Base-by-base conservation (phyloP, 1,140 invertebrate genomes). In the Cardiocondyla obscurior region DNA sequence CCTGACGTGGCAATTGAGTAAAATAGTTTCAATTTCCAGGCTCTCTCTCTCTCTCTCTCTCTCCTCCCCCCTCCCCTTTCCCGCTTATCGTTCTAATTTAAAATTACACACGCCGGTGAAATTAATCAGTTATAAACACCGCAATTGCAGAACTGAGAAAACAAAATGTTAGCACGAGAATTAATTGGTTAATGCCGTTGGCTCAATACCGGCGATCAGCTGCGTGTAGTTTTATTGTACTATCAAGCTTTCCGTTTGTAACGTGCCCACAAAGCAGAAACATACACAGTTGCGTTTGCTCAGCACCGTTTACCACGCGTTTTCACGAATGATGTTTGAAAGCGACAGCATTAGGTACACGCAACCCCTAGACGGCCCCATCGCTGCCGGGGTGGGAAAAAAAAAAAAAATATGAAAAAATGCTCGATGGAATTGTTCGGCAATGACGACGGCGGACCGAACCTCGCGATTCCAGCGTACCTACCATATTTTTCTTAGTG, bases 401-500 rank as follows among this genome's bases (percentile, higher is more conserved):
- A 10, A 1, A 8, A 42, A 64, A 49, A 36, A 69, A 30, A 42
- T 74, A 36, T 14, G n/a, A 19, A 51, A 30, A 42, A 39, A 0
- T 28, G 12, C 6, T 42, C 39, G 36, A 1, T 3, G 16, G 6
- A 64, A 67, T 69, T 69, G 62, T 79, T 51, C 30, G 39, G 36
- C 46, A 39, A 19, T 16, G 30, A 44, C 25, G 19, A 36, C 51
- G 19, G 19, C 53, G 28, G n/a, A 19, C 4, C 28, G 10, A 46
- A 49, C 39, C 42, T 51, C 5, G 30, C 60, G 25, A 36, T 22
- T 77, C 28, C 22, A 22, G 16, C 55, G 33, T 53, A 51, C 33
- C 22, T 53, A 51, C 33, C 22, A 69, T 79, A 69, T 79, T 79
- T 79, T 79, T 79, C 62, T 79, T 79, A 77, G 33, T 39, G 60